phyloP scores from a whole-genome alignment of 64 coral and sea anemone species.

The Actinia tenebrosa region DNA sequence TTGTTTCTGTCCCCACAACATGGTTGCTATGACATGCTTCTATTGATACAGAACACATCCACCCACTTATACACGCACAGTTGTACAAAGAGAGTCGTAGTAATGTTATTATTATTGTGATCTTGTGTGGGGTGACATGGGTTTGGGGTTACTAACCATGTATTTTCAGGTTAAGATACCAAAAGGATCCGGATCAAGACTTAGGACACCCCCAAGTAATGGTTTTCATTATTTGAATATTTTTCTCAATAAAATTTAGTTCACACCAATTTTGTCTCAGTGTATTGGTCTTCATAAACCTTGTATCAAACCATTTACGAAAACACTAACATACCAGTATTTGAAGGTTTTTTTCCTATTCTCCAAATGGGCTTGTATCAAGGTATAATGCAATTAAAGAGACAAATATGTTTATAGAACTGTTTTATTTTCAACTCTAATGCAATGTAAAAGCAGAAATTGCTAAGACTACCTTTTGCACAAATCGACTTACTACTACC shows the following conservation, averaged over 20 bases:
- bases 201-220: background rate
- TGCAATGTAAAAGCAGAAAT: too few species aligned
- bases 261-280: background rate
- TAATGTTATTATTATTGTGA: background rate
- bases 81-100: background rate
- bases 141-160: conserved; percentile 10
- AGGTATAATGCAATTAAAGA: too few species aligned
- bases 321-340: too few species aligned
- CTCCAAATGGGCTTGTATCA: too few species aligned
- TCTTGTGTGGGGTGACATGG: background rate
- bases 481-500: too few species aligned
- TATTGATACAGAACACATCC: too few species aligned
- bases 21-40: too few species aligned
- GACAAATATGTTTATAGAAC: too few species aligned
- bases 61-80: background rate
- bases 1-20: background rate
- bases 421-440: too few species aligned
- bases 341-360: too few species aligned
- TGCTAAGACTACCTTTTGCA: too few species aligned
- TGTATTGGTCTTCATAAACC: background rate
- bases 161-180: background rate
- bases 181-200: background rate
- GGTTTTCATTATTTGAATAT: background rate
- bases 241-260: background rate
- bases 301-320: too few species aligned